These are phyloP conservation scores for Pachycephus smyrnensis DNA, from an alignment of 2,888 invertebrate species.

Conservation along the genomic window DNA sequence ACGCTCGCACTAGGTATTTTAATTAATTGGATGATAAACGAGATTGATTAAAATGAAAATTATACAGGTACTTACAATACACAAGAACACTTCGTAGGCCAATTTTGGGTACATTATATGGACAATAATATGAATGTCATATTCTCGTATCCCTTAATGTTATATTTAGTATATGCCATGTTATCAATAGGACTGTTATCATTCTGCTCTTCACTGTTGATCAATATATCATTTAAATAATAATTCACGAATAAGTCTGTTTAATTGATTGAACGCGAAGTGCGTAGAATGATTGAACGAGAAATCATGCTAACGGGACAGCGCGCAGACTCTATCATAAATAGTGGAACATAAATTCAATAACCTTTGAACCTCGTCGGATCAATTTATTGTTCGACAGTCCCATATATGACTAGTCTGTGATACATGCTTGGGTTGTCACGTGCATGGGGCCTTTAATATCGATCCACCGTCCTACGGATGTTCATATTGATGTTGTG, in stretches of 20 bases:
- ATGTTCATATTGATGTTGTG: conserved; percentile 63
- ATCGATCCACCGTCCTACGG: background rate
- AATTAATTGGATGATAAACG: background rate
- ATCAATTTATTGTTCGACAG: background rate
- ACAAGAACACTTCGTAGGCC: background rate
- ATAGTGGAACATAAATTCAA: background rate
- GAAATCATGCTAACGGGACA: background rate
- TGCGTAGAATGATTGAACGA: background rate
- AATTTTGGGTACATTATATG: background rate
- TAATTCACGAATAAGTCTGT: background rate
- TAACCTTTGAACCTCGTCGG: background rate
- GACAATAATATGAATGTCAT: background rate
- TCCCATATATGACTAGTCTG: background rate
- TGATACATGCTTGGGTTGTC: background rate
- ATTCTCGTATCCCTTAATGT: background rate
- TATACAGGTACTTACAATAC: background rate
- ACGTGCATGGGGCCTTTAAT: background rate
- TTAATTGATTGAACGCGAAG: background rate
- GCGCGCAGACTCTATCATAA: background rate
- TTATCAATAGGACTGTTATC: background rate
- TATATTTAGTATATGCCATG: background rate
- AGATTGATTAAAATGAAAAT: background rate
- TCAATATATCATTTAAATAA: background rate
- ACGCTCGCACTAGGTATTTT: background rate
- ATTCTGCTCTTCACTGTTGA: background rate